Conservation (phyloP, 2,797 vertebrate species). For the Notoglanidium macrostoma region DNA sequence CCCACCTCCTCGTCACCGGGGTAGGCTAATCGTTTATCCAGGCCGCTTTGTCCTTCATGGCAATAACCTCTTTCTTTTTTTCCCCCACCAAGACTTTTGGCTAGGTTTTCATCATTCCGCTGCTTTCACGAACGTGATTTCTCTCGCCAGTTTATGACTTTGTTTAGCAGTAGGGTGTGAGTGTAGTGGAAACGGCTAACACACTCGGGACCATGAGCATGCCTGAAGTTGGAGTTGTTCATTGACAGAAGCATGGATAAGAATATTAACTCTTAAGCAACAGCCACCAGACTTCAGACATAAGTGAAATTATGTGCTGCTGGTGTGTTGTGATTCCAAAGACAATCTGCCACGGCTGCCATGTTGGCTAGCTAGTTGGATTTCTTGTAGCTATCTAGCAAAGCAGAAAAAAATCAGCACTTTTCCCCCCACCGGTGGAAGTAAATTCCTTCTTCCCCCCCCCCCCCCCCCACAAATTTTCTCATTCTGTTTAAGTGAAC, state of each 20-base stretch:
- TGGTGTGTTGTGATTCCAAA: not conserved
- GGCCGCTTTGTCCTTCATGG: constrained; percentile 36
- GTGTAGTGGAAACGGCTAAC: not conserved
- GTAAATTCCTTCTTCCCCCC: too few species aligned
- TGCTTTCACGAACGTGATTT: not conserved
- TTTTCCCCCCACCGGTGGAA: not conserved
- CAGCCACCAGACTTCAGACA: not conserved
- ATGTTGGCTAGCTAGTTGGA: not conserved
- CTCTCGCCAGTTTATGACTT: not conserved
- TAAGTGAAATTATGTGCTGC: not conserved
- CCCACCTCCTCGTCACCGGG: not conserved
- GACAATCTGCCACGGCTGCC: not conserved
- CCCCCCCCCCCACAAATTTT: too few species aligned
- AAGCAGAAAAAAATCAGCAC: not conserved
- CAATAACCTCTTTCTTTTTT: constrained; percentile 24
- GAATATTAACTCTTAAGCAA: not conserved
- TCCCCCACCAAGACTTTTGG: not conserved
- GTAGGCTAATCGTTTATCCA: constrained; percentile 32
- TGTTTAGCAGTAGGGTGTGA: not conserved
- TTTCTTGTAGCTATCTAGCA: not conserved
- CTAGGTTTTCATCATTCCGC: not conserved
- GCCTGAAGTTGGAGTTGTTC: not conserved
- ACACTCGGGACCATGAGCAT: not conserved
- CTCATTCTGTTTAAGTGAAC: not conserved
- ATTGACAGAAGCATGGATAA: not conserved